phyloP scores from a whole-genome alignment of 2,888 invertebrate genomes.

The Ceramica pisi region DNA sequence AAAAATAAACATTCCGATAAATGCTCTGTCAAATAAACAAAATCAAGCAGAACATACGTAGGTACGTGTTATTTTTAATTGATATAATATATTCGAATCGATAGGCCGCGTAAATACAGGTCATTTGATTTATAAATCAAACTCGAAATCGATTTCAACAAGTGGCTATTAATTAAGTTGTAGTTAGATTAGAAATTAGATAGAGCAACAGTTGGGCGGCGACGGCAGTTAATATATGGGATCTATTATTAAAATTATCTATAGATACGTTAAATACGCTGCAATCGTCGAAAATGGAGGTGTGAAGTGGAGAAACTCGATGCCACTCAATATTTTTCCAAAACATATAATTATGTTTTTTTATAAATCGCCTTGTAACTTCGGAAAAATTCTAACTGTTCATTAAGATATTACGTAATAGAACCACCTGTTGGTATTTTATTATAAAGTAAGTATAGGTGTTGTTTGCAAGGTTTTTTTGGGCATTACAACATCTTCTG shows the following conservation, averaged over 20 bases:
- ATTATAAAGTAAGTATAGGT: slow-evolving; percentile 33
- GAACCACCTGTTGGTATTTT: slow-evolving; percentile 67
- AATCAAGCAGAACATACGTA: slow-evolving; percentile 70
- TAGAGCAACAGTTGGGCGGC: slow-evolving; percentile 85
- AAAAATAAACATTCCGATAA: slow-evolving; percentile 60
- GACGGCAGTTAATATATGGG: slow-evolving; percentile 82
- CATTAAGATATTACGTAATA: slow-evolving; percentile 66
- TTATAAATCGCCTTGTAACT: slow-evolving; percentile 61
- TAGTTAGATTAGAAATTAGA: slow-evolving; percentile 90
- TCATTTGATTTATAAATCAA: slow-evolving; percentile 89
- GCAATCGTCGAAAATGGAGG: slow-evolving; percentile 70
- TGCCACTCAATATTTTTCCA: slow-evolving; percentile 68
- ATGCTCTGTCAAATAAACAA: slow-evolving; percentile 72
- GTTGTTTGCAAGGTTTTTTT: slow-evolving; percentile 50
- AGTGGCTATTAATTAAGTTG: slow-evolving; percentile 91
- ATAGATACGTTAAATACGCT: slow-evolving; percentile 50
- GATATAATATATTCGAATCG: slow-evolving; percentile 81
- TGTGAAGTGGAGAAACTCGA: slow-evolving; percentile 77
- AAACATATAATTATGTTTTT: slow-evolving; percentile 67
- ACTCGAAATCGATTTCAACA: slow-evolving; percentile 90
- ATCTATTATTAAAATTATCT: slow-evolving; percentile 70
- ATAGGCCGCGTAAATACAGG: slow-evolving; percentile 85
- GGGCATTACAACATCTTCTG: slow-evolving; percentile 11
- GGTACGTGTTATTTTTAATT: slow-evolving; percentile 77
- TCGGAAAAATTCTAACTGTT: slow-evolving; percentile 64